Conservation (phyloP, 1,140 invertebrate species). For the Metopolophium dirhodum region DNA sequence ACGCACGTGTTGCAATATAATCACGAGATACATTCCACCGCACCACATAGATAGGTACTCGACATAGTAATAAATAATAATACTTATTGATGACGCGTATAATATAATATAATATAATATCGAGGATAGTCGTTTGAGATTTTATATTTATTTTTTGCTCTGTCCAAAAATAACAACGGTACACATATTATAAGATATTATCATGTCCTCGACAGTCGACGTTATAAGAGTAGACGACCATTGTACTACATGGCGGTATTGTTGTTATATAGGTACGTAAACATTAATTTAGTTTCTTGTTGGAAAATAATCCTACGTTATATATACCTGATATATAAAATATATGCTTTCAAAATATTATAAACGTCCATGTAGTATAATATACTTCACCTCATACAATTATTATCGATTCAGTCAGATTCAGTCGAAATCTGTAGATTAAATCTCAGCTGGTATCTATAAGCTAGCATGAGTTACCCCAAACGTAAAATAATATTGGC, state of each 20-base stretch:
- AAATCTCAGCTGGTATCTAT: not conserved
- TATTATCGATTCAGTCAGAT: not conserved
- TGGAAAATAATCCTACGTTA: conserved; percentile 28
- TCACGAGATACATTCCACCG: not conserved
- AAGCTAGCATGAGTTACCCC: not conserved
- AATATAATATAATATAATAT: not conserved
- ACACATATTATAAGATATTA: not conserved
- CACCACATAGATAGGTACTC: not conserved
- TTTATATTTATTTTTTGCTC: not conserved
- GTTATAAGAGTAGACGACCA: not conserved
- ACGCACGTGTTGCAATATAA: conserved; percentile 5
- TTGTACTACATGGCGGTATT: not conserved
- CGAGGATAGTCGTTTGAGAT: not conserved
- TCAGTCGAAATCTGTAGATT: not conserved
- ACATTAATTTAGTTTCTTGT: conserved; percentile 46
- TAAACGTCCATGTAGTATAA: not conserved
- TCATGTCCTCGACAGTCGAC: not conserved
- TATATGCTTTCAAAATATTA: not conserved
- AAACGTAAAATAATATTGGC: not conserved
- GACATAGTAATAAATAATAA: not conserved
- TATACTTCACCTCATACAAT: not conserved
- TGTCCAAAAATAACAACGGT: not conserved
- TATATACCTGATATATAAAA: not conserved
- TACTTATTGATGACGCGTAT: not conserved
- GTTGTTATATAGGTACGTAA: not conserved